phyloP scores from a whole-genome alignment of 92 coral and sea anemone species.

The Epizoanthus illoricatus region DNA sequence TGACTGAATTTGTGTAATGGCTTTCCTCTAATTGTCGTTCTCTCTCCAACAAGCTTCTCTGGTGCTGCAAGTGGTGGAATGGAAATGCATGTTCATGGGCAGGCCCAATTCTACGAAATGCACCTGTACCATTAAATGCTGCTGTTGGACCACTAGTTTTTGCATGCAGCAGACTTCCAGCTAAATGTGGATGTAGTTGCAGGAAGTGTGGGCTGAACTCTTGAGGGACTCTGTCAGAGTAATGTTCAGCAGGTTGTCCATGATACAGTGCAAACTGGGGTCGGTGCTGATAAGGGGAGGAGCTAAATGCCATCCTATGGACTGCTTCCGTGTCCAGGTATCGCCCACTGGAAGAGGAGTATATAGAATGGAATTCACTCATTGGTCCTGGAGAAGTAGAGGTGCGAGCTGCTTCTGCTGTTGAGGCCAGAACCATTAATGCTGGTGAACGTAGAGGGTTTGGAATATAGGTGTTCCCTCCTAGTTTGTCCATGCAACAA shows the following conservation, averaged over 20 bases:
- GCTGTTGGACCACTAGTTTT: conserved; percentile 77
- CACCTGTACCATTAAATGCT: conserved; percentile 82
- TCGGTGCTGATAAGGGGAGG: conserved; percentile 77
- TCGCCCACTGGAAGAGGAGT: conserved; percentile 83
- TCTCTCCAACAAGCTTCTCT: conserved; percentile 71
- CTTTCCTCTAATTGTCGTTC: conserved; percentile 70
- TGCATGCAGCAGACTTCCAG: conserved; percentile 68
- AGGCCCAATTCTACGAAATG: conserved; percentile 78
- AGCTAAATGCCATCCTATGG: conserved; percentile 87
- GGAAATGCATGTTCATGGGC: conserved; percentile 78
- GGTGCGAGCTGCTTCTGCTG: conserved; percentile 88
- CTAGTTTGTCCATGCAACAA: conserved; percentile 80
- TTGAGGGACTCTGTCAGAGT: conserved; percentile 78
- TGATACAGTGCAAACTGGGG: conserved; percentile 80
- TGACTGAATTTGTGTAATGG: conserved; percentile 55
- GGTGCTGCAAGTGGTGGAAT: conserved; percentile 82
- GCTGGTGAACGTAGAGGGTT: conserved; percentile 89
- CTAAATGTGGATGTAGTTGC: conserved; percentile 78
- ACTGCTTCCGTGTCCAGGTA: conserved; percentile 79
- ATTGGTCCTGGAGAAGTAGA: conserved; percentile 79
- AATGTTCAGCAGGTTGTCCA: conserved; percentile 72
- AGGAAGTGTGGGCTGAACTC: conserved; percentile 77
- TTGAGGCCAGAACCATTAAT: conserved; percentile 88
- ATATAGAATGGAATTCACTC: conserved; percentile 78
- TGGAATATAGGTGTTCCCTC: conserved; percentile 80